phyloP scores from a whole-genome alignment of 2,888 invertebrate species.

The Heliconius sara region DNA sequence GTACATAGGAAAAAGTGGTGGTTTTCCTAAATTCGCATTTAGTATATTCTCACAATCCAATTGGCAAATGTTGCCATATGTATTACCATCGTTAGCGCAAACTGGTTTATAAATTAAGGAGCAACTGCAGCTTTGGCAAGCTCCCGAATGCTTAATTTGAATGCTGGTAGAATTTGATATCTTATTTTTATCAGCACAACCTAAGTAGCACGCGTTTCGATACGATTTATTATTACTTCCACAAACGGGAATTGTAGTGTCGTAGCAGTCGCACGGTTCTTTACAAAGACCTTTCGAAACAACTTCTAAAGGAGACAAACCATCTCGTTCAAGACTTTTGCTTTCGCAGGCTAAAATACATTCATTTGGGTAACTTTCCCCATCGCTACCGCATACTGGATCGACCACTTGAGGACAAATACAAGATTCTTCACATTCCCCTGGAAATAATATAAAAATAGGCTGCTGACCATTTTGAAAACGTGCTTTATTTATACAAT shows the following conservation, averaged over 20 bases:
- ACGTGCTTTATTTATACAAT: constrained; percentile 41
- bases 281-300: constrained; percentile 34
- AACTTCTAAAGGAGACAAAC: constrained; percentile 35
- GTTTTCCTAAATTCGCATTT: constrained; percentile 45
- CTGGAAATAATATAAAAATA: constrained; percentile 26
- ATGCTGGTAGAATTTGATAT: constrained; percentile 26
- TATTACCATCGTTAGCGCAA: constrained; percentile 55
- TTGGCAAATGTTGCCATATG: constrained; percentile 56
- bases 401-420: constrained; percentile 38
- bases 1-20: constrained; percentile 41
- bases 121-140: constrained; percentile 44
- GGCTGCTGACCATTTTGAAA: not conserved
- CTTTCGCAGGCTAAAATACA: constrained; percentile 46
- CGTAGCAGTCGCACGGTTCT: constrained; percentile 42
- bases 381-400: constrained; percentile 49
- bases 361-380: constrained; percentile 46
- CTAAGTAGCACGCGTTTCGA: constrained; percentile 42
- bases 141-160: constrained; percentile 47
- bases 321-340: constrained; percentile 27
- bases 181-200: constrained; percentile 42
- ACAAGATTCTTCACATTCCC: constrained; percentile 39
- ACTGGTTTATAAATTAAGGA: constrained; percentile 44
- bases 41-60: constrained; percentile 54
- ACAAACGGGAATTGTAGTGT: constrained; percentile 43
- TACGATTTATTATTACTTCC: constrained; percentile 46